Conservation (phyloP, 2,888 invertebrate species). For the Ligdia adustata region DNA sequence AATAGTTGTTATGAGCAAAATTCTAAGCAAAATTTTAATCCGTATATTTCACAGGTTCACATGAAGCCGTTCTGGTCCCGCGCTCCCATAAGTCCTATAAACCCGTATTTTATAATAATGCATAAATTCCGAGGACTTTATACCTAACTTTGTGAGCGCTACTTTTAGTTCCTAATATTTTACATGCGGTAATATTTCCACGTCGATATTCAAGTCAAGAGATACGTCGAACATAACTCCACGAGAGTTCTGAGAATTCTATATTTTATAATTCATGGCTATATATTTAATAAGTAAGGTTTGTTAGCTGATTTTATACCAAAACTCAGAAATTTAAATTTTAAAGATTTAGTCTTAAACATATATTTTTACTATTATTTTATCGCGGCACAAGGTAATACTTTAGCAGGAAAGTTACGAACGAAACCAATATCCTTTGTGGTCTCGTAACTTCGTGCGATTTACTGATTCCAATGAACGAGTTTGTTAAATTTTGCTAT, state of each 20-base stretch:
- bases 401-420: conserved; percentile 17
- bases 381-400: conserved; percentile 1
- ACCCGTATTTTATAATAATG: conserved; percentile 49
- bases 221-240: too few species aligned
- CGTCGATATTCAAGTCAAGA: conserved; percentile 2
- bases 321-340: not conserved
- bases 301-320: not conserved
- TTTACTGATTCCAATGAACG: conserved; percentile 21
- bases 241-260: too few species aligned
- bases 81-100: conserved; percentile 45
- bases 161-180: conserved; percentile 23
- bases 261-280: not conserved
- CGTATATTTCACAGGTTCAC: conserved; percentile 40
- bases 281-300: not conserved
- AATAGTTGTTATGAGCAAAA: too few species aligned
- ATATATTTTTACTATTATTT: too few species aligned
- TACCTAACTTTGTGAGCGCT: conserved; percentile 29
- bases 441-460: conserved; percentile 24
- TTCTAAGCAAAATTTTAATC: not conserved
- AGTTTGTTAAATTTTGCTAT: conserved; percentile 22
- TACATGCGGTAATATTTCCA: conserved; percentile 9
- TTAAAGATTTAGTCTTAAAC: too few species aligned
- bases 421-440: conserved; percentile 28
- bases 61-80: conserved; percentile 40
- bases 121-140: conserved; percentile 45